phyloP scores from a whole-genome alignment of 2,113 vertebrate species.

The Festucalex cinctus region DNA sequence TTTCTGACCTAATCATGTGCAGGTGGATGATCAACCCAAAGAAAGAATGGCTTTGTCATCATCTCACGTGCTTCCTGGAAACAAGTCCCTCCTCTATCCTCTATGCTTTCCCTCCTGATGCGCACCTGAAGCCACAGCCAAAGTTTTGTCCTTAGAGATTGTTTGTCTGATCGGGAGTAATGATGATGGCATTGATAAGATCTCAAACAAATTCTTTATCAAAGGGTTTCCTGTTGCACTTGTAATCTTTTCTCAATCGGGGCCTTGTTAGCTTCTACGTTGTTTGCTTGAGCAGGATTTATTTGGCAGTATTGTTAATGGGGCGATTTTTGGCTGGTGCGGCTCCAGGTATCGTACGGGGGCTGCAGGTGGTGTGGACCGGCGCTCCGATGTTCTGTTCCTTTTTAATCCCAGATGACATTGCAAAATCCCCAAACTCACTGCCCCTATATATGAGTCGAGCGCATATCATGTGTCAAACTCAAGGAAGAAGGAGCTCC shows the following conservation, averaged over 20 bases:
- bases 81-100: slow-evolving; percentile 64
- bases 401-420: slow-evolving; percentile 74
- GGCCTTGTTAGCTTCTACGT: slow-evolving; percentile 68
- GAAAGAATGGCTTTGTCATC: slow-evolving; percentile 73
- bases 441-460: slow-evolving; percentile 42
- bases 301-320: slow-evolving; percentile 65
- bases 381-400: slow-evolving; percentile 58
- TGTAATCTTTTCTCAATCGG: slow-evolving; percentile 75
- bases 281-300: slow-evolving; percentile 73
- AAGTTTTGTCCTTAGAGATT: slow-evolving; percentile 71
- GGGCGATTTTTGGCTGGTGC: slow-evolving; percentile 59
- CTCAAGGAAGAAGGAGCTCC: slow-evolving; percentile 50
- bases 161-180: slow-evolving; percentile 68
- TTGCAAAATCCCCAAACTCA: slow-evolving; percentile 64
- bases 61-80: slow-evolving; percentile 68
- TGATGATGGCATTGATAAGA: slow-evolving; percentile 75
- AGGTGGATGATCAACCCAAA: slow-evolving; percentile 62
- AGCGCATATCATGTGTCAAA: slow-evolving; percentile 63
- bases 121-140: slow-evolving; percentile 60
- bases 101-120: slow-evolving; percentile 40
- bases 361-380: slow-evolving; percentile 61
- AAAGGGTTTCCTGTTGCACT: slow-evolving; percentile 75
- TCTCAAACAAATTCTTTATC: slow-evolving; percentile 76
- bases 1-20: slow-evolving; percentile 71
- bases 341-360: slow-evolving; percentile 47